Evolutionary conservation across 2,113 vertebrate species (phyloP).

Genomic region (Toxotes jaculatrix): DNA sequence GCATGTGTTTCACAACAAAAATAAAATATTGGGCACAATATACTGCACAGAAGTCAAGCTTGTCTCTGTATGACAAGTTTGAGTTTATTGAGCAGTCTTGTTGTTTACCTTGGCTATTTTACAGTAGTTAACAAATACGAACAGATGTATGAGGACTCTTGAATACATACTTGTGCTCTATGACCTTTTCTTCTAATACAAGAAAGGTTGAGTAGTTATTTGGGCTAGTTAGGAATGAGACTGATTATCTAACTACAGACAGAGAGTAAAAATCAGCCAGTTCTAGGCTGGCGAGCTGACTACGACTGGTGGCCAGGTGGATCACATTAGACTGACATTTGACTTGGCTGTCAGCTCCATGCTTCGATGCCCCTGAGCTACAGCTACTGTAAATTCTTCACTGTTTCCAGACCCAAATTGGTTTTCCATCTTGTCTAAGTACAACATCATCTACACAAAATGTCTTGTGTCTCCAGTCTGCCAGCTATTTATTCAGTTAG

Average conservation of each 20-base stretch:
- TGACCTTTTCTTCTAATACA: background rate
- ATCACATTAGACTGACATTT: conserved; percentile 8
- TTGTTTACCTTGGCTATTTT: too few species aligned
- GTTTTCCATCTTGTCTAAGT: conserved; percentile 23
- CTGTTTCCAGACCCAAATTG: conserved; percentile 30
- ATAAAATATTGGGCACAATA: background rate
- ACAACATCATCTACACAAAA: conserved; percentile 14
- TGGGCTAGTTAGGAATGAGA: background rate
- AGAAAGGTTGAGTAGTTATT: background rate
- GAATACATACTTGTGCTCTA: background rate
- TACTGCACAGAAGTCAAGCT: background rate
- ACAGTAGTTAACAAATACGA: too few species aligned
- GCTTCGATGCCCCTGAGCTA: conserved; percentile 1
- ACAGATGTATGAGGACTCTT: too few species aligned
- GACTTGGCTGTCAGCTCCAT: conserved; percentile 7
- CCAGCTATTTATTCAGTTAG: conserved; percentile 23
- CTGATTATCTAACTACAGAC: background rate
- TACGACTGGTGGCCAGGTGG: conserved; percentile 12
- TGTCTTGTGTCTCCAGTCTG: conserved; percentile 23
- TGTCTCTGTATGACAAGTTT: background rate
- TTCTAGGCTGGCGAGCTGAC: conserved; percentile 1
- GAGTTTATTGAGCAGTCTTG: background rate
- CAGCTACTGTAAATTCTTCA: conserved; percentile 9
- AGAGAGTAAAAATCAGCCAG: background rate
- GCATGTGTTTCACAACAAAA: background rate